Conservation (phyloP, 2,888 invertebrate genomes). For the Nymphalis urticae region DNA sequence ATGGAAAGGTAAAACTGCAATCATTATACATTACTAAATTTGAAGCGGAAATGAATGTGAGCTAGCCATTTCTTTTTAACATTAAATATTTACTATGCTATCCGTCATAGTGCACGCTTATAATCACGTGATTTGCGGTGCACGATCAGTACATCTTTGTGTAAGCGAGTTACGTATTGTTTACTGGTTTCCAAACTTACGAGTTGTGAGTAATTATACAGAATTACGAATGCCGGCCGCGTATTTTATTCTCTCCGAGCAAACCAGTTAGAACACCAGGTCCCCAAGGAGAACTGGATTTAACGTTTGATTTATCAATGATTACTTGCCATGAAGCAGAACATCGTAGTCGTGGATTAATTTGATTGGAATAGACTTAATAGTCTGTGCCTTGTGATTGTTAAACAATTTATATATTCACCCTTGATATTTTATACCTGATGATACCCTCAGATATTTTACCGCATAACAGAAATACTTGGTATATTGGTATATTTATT, state of each 20-base stretch:
- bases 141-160: neutral
- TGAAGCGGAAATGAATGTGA: too few species aligned
- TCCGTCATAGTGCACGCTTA: neutral
- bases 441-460: too few species aligned
- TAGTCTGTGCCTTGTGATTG: too few species aligned
- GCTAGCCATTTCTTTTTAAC: neutral
- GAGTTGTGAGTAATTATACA: slow-evolving; percentile 25
- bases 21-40: too few species aligned
- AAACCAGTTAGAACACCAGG: slow-evolving; percentile 28
- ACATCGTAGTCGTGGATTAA: neutral
- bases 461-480: too few species aligned
- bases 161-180: slow-evolving; percentile 13
- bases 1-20: too few species aligned
- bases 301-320: slow-evolving; percentile 21
- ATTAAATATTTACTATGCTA: neutral
- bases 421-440: too few species aligned
- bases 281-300: slow-evolving; percentile 30
- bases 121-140: slow-evolving; percentile 7
- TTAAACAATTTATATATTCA: too few species aligned
- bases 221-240: slow-evolving; percentile 26
- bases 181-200: slow-evolving; percentile 28
- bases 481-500: too few species aligned
- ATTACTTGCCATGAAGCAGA: slow-evolving; percentile 12
- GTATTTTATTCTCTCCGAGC: slow-evolving; percentile 25
- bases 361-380: too few species aligned